Evolutionary conservation across 1,140 invertebrate genomes (phyloP), one percentile per base, ranked within the genome.

Genomic region (Danaus melanippus): DNA sequence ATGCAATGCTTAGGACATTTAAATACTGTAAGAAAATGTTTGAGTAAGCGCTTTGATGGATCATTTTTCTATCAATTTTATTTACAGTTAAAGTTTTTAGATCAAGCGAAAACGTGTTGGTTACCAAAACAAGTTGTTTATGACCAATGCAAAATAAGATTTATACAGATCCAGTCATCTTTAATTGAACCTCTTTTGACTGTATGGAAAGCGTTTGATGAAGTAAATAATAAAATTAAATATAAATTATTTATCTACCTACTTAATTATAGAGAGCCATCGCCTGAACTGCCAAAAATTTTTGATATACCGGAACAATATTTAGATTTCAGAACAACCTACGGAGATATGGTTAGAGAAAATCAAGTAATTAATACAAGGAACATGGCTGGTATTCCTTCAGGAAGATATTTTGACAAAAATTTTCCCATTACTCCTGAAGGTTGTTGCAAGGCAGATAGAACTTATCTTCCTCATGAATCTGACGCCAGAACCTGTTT

Each of bases 1-100:
- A 74, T 66, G 32, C 68, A 76, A 58, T 88, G 86, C 67, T 57
- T 89, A 15, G 67, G 58, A 7, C 72, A 81, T 53, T 65, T 89
- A 9, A 89, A 88, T 64, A 69, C 79, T 32, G 47, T 88, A 1
- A 68, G 85, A 49, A 78, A 72, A 56, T 59, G 57, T 58, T 70
- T 88, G 47, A 76, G 76, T 11, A 76, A 67, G 44, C 64, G 76
- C 11, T 74, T 75, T 53, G 63, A 78, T 42, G 69, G 72, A 6
- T 62, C 59, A 5, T 87, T 88, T 64, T 79, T 84, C 40, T 50
- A 59, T 4, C 68, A 74, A 6, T 80, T 88, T 44, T 86, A 86
- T 43, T 67, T 84, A 50, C 72, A 67, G 53, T 54, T 85, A 12
- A 71, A 83, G 63, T 83, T 78, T 71, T 78, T 71, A 56, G 87